Evolutionary conservation across 2,888 invertebrate genomes (phyloP).

Genomic region (Papilio protenor): DNA sequence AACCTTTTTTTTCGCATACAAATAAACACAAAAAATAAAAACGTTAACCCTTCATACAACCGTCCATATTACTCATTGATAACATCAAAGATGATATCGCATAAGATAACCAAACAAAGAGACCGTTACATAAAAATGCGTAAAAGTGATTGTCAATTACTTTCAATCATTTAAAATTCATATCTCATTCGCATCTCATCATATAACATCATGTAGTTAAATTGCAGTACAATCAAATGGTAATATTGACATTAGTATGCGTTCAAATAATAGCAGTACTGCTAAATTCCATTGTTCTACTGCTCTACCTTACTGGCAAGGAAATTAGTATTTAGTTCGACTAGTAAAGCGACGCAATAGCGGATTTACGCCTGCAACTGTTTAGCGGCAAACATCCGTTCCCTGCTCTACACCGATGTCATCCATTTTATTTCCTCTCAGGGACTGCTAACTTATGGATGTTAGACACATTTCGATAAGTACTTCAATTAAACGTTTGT

Average conservation of each 20-base stretch:
- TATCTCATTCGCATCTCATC: not conserved
- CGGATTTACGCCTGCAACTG: conserved; percentile 27
- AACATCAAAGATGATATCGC: conserved; percentile 2
- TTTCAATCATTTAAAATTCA: not conserved
- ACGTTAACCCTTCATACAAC: not conserved
- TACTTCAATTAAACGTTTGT: not conserved
- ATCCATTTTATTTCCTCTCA: conserved; percentile 39
- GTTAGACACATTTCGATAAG: conserved; percentile 39
- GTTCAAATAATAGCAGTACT: not conserved
- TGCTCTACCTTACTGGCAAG: not conserved
- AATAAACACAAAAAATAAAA: not conserved
- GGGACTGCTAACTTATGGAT: conserved; percentile 47
- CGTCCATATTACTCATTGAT: not conserved
- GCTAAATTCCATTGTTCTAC: not conserved
- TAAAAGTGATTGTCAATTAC: not conserved
- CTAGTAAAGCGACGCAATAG: conserved; percentile 3
- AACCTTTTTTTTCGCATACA: not conserved
- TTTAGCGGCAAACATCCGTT: conserved; percentile 32
- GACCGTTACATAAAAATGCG: not conserved
- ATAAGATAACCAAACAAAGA: not conserved
- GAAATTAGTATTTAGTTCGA: not conserved
- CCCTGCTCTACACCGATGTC: conserved; percentile 29
- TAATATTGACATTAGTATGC: not conserved
- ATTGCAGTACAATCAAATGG: not conserved
- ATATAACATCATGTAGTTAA: not conserved